Conservation (phyloP, 2,113 vertebrate genomes). For the Alligator mississippiensis region DNA sequence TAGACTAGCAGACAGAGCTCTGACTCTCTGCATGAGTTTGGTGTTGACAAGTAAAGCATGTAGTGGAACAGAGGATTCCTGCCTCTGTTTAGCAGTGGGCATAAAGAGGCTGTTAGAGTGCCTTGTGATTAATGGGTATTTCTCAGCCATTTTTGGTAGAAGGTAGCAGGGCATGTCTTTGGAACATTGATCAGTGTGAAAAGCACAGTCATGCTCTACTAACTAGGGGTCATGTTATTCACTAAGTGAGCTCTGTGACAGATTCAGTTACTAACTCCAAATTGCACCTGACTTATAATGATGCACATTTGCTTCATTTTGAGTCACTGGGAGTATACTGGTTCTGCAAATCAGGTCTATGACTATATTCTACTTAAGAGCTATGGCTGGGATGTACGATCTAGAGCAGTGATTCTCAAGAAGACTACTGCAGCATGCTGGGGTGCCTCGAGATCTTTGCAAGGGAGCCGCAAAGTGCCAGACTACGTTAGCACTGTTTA, state of each 20-base stretch:
- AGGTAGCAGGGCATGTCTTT: not conserved
- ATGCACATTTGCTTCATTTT: not conserved
- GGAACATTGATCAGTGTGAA: not conserved
- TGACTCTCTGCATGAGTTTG: rapidly evolving
- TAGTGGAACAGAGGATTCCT: not conserved
- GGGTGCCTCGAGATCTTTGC: no score
- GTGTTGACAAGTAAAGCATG: not conserved
- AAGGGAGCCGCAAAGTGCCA: no score
- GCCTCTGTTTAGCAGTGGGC: not conserved
- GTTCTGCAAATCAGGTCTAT: not conserved
- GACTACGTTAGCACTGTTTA: no score
- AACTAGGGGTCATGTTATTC: not conserved
- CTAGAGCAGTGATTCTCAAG: no score
- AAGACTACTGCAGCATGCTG: no score
- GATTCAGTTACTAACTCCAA: not conserved
- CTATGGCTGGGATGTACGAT: no score
- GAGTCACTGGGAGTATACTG: not conserved
- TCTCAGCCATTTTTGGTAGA: not conserved
- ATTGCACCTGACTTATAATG: not conserved
- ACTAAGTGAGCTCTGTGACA: not conserved
- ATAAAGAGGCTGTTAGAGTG: not conserved
- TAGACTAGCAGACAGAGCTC: not conserved
- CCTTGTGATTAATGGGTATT: not conserved
- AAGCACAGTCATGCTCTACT: not conserved
- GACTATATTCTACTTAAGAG: not conserved